Percentiles rank a stretch among this genome's conserved stretches.
phyloP scores from a whole-genome alignment of 2,888 invertebrate species.

The Penaeus monodon region DNA sequence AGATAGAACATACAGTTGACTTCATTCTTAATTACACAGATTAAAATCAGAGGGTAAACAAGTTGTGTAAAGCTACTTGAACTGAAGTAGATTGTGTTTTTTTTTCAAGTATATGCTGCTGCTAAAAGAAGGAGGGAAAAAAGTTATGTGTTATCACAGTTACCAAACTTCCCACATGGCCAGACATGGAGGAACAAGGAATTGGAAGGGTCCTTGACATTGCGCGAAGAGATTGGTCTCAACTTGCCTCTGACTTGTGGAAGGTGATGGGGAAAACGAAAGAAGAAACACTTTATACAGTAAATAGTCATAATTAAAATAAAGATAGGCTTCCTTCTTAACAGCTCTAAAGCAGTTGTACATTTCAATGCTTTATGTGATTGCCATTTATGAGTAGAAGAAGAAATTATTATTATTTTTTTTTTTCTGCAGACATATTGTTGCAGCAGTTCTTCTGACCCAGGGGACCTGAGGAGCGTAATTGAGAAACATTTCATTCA shows the following conservation, averaged over 20 bases:
- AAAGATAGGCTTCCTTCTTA: neutral
- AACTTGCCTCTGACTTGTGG: conserved; percentile 92
- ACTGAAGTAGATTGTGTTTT: conserved; percentile 95
- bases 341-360: conserved; percentile 25
- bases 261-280: conserved; percentile 73
- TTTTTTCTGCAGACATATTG: conserved; percentile 75
- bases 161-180: conserved; percentile 76
- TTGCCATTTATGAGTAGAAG: neutral
- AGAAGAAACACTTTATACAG: neutral
- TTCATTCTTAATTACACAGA: conserved; percentile 70
- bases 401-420: neutral
- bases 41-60: conserved; percentile 94
- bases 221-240: conserved; percentile 97
- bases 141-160: conserved; percentile 91
- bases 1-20: conserved; percentile 35
- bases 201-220: conserved; percentile 96
- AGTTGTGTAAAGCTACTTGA: conserved; percentile 92
- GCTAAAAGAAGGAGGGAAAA: conserved; percentile 97
- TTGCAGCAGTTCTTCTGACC: conserved; percentile 85
- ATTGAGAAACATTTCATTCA: conserved; percentile 85
- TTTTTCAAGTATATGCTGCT: conserved; percentile 93
- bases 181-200: conserved; percentile 81
- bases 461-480: conserved; percentile 84
- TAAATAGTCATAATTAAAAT: neutral
- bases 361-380: conserved; percentile 6